These are phyloP conservation scores for Gallirallus australis DNA, from an alignment of 2,797 vertebrate species.

Conservation along the genomic window DNA sequence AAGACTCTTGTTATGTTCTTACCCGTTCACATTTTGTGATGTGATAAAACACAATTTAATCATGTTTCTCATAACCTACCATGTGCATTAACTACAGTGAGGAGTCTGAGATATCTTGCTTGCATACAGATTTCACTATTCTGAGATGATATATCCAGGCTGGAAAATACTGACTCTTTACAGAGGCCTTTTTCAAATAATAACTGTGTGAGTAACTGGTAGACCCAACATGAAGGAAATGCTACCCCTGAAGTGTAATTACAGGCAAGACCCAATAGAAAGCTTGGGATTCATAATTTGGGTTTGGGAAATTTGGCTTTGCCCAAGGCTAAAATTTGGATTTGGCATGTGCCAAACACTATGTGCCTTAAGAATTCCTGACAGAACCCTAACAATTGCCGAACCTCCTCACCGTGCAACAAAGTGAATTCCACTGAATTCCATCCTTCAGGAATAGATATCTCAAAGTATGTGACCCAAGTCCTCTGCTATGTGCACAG, in stretches of 20 bases:
- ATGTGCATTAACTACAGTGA: not conserved
- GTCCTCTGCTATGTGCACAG: no score
- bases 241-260: not conserved
- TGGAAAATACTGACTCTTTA: not conserved
- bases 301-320: not conserved
- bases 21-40: not conserved
- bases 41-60: not conserved
- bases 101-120: not conserved
- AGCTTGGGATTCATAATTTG: not conserved
- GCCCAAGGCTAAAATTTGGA: not conserved
- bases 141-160: not conserved
- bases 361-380: no score
- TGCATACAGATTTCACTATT: not conserved
- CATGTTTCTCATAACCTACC: not conserved
- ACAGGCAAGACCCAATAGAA: not conserved
- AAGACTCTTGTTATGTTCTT: not conserved
- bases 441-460: no score
- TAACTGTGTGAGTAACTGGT: not conserved
- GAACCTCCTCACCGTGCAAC: no score
- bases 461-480: no score
- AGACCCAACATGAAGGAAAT: not conserved
- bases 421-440: no score
- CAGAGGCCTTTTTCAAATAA: not conserved
- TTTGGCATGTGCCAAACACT: not conserved
- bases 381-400: no score